Evolutionary conservation across 2,888 invertebrate genomes (phyloP).

Genomic region (Lasioglossum zephyrum): DNA sequence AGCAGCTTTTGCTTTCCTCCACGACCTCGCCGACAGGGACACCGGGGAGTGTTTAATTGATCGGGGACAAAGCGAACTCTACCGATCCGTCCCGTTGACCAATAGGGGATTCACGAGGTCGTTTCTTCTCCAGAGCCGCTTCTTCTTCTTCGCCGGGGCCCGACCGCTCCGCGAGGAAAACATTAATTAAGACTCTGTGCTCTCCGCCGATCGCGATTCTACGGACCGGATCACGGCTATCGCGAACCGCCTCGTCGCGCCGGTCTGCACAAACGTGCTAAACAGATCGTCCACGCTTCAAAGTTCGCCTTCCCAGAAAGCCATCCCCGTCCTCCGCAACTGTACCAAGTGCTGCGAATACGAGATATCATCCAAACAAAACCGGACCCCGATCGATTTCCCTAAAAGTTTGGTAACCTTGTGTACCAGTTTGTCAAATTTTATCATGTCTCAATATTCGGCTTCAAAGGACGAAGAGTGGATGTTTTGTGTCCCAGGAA

Average conservation of each 20-base stretch:
- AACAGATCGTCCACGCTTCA: slow-evolving; percentile 28
- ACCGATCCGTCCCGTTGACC: slow-evolving; percentile 56
- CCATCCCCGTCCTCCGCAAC: background rate
- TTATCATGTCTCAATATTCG: too few species aligned
- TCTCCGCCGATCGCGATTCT: slow-evolving; percentile 40
- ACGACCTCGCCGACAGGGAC: slow-evolving; percentile 17
- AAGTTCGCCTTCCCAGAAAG: background rate
- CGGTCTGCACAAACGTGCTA: slow-evolving; percentile 17
- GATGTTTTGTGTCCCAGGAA: too few species aligned
- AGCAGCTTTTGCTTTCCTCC: background rate
- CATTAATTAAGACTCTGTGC: slow-evolving; percentile 67
- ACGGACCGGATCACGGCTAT: slow-evolving; percentile 42
- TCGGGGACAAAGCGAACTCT: slow-evolving; percentile 57
- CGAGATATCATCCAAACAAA: background rate
- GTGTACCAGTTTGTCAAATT: too few species aligned
- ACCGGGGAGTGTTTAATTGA: slow-evolving; percentile 65
- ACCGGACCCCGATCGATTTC: too few species aligned
- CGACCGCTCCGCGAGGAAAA: slow-evolving; percentile 53
- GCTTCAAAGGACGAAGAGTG: too few species aligned
- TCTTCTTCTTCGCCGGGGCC: slow-evolving; percentile 22
- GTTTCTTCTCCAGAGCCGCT: slow-evolving; percentile 50
- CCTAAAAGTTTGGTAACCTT: too few species aligned
- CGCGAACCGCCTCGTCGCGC: slow-evolving; percentile 31
- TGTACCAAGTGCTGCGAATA: background rate
- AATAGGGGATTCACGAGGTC: slow-evolving; percentile 55